Evolutionary conservation across 35 echinoderm and acorn worm species (phyloP).

Genomic region (Diadema setosum): DNA sequence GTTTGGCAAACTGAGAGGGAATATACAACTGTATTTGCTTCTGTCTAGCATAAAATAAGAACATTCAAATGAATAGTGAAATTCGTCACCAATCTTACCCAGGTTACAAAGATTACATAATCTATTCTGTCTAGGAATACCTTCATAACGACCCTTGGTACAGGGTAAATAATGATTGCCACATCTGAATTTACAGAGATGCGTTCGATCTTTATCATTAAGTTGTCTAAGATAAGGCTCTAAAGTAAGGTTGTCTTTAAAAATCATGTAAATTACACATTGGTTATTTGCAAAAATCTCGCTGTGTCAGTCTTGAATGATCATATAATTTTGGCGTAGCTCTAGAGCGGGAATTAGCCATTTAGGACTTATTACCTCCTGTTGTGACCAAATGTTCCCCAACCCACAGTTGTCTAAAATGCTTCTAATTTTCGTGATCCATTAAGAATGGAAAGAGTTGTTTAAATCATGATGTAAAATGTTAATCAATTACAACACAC

Average conservation of each 20-base stretch:
- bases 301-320: background rate
- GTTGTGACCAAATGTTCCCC: background rate
- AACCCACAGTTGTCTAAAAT: background rate
- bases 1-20: too few relatives aligned
- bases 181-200: too few relatives aligned
- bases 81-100: too few relatives aligned
- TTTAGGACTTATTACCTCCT: background rate
- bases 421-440: slow-evolving; percentile 12
- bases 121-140: background rate
- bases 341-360: background rate
- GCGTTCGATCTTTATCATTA: too few relatives aligned
- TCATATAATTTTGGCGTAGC: background rate
- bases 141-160: background rate
- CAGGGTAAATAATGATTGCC: too few relatives aligned
- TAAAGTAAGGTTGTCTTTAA: too few relatives aligned
- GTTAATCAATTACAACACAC: background rate
- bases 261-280: background rate
- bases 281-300: background rate
- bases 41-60: background rate
- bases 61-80: background rate
- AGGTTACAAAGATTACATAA: background rate
- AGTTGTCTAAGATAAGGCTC: too few relatives aligned
- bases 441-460: background rate
- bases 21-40: background rate
- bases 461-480: background rate